Base-by-base conservation (phyloP, 2,797 vertebrate species). In the Phyllotis vaccarum region DNA sequence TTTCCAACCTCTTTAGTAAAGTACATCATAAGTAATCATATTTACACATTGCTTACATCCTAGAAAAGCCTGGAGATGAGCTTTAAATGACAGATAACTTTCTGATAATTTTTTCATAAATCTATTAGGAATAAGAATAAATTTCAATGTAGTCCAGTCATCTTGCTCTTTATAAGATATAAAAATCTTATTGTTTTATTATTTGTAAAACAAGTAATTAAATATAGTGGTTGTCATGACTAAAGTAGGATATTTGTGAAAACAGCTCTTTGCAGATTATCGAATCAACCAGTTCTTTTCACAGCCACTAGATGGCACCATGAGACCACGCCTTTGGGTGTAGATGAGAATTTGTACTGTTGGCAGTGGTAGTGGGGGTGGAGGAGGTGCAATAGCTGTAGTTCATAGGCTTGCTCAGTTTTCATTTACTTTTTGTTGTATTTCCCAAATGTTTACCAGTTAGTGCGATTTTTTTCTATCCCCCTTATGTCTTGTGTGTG, bases 221-320 rank as follows among this genome's bases (percentile, higher is more conserved):
- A 2, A 82, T 8, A 40, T 86, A 24, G 5, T 76, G 54, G 60
- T 90, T 7, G 27, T 24, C 34, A 31, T 31, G 43, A 2, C 6
- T 24, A 54, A 16, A n/a, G 78, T 1, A 14, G 19, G 37, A 40
- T 5, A 37, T 62, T 88, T 95, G 70, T 91, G 56, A 60, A 70
- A 90, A 72, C 52, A 24, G 68, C 8, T 40, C 9, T 86, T 96
- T 75, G 58, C n/a, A 64, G 82, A 86, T 11, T 75, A 2, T n/a
- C 0, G 37, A 24, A 78, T 21, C 66, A 34, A 79, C n/a, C 86
- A 85, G 70, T 95, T 87, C 29, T 43, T 1, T 4, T 0, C 0
- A 0, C 9, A 8, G 11, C 78, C 97, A 74, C 92, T 62, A 98
- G 97, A 93, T 97, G 93, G 96, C 81, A 0, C 27, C 16, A 91